Evolutionary conservation across 2,888 invertebrate genomes (phyloP), one percentile per base, ranked within the genome.

Genomic region (Beris chalybata): DNA sequence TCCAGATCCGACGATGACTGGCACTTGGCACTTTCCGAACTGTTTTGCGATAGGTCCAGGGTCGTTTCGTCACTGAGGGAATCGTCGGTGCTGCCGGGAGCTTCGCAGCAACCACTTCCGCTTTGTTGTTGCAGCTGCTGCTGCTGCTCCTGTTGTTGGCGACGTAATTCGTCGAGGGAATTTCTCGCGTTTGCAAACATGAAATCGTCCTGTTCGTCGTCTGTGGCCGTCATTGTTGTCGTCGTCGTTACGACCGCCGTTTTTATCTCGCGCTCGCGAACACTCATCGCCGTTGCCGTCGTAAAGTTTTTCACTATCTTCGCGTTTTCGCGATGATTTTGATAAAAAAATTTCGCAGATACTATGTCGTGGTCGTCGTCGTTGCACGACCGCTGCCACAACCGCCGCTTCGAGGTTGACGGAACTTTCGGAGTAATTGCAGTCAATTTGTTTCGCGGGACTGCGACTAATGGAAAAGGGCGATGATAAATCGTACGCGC

Each of bases 11-110:
- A 61, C 9, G 38, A 38, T 5, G 38, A 38, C n/a, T 32, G 52
- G 61, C 38, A 61, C 38, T 61, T 61, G 29, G 61, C 38, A 61
- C 61, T 61, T 30, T 61, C 61, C 9, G 52, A 38, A 15, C 61
- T 61, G 48, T 48, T 59, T 11, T 61, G 61, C 11, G 61, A 61
- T 29, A 61, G 4, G 22, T 61, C 61, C 22, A 45, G 44, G 15
- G 56, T 44, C 9, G 59, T 59, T 13, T 59, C 59, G 44, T 59
- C 59, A 59, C 59, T 59, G 48, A 59, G 48, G 50, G 59, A 59
- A 2, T 59, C 58, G 43, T 61, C 61, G 11, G 50, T 61, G 11
- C 38, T 52, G 15, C 45, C 44, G 31, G 31, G 4, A 50, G 50
- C 22, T 43, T 50, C 38, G 61, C 61, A 3, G 38, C 38, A 38